phyloP scores from a whole-genome alignment of 2,888 invertebrate species.

The Cenopis cana region DNA sequence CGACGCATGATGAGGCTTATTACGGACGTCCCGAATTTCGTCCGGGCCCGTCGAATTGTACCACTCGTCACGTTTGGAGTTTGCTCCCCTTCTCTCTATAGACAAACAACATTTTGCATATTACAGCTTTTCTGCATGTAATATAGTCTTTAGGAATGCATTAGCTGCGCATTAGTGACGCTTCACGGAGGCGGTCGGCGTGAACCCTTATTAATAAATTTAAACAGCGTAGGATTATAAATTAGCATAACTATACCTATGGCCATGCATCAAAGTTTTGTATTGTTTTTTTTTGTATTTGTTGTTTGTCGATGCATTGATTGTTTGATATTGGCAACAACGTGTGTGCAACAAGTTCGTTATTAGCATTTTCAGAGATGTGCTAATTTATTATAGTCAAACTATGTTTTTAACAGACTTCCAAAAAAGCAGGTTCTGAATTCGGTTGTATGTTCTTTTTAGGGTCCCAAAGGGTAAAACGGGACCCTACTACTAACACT shows the following conservation, averaged over 20 bases:
- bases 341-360: not conserved
- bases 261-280: not conserved
- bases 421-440: too few relatives aligned
- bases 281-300: not conserved
- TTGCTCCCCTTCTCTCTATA: conserved; percentile 60
- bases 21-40: conserved; percentile 73
- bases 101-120: conserved; percentile 59
- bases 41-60: conserved; percentile 58
- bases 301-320: not conserved
- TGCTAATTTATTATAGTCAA: too few relatives aligned
- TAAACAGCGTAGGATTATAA: conserved; percentile 17
- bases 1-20: conserved; percentile 80
- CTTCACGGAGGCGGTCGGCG: conserved; percentile 1
- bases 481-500: too few relatives aligned
- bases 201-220: conserved; percentile 21
- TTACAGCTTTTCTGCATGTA: conserved; percentile 47
- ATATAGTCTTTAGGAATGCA: conserved; percentile 41
- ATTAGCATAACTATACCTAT: conserved; percentile 6
- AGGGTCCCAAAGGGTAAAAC: too few relatives aligned
- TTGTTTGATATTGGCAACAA: not conserved
- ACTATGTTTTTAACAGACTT: too few relatives aligned
- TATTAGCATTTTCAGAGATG: not conserved
- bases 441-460: too few relatives aligned
- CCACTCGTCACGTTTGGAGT: conserved; percentile 76
- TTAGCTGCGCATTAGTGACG: conserved; percentile 18